Conservation (phyloP, 35 echinoderm and acorn worm species). For the Eucidaris tribuloides region DNA sequence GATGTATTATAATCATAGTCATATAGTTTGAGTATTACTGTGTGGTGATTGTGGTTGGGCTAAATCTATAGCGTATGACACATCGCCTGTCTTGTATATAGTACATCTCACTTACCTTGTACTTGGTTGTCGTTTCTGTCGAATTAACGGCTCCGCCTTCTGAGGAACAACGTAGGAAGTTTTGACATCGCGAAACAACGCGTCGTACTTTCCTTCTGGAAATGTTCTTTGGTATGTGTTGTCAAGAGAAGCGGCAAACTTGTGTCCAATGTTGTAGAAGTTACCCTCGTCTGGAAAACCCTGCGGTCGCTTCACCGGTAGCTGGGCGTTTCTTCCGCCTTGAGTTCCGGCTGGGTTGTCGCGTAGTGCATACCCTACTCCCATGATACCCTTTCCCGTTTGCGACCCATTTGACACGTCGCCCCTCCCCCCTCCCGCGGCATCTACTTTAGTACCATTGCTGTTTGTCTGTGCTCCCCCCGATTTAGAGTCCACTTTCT, state of each 20-base stretch:
- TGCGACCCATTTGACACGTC: background rate
- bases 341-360: background rate
- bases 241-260: conserved; percentile 23
- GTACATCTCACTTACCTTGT: too few relatives aligned
- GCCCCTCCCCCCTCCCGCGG: background rate
- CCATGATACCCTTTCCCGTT: background rate
- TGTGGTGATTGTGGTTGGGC: too few relatives aligned
- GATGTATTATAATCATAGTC: too few relatives aligned
- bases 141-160: conserved; percentile 32
- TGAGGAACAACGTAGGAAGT: conserved; percentile 62
- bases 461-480: conserved; percentile 37
- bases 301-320: conserved; percentile 11
- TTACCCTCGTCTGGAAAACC: conserved; percentile 88
- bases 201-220: conserved; percentile 61
- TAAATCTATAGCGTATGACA: too few relatives aligned
- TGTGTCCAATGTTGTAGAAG: conserved; percentile 89
- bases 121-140: conserved; percentile 22
- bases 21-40: too few relatives aligned
- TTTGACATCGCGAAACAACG: conserved; percentile 58
- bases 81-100: too few relatives aligned
- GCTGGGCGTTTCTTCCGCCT: background rate
- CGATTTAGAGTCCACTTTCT: conserved; percentile 80
- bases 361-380: background rate
- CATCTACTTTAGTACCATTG: conserved; percentile 16
- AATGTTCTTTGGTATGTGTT: background rate